These are phyloP conservation scores for Catagonus wagneri DNA, from an alignment of 2,113 vertebrate species.

Conservation along the genomic window DNA sequence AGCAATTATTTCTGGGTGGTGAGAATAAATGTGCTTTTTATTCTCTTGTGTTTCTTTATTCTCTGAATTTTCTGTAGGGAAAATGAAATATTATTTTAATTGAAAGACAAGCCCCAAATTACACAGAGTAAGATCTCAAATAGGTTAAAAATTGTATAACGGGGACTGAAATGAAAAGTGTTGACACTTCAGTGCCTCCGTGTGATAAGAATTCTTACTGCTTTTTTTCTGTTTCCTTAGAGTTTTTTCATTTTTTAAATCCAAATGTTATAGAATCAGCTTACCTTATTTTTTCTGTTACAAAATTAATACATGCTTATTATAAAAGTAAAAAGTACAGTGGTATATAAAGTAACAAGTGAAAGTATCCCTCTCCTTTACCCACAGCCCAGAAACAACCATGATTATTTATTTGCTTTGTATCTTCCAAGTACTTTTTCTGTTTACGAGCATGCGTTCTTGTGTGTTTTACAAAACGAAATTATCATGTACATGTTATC, in stretches of 20 bases:
- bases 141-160: not conserved
- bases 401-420: slow-evolving; percentile 32
- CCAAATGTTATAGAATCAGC: not conserved
- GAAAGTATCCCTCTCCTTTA: slow-evolving; percentile 25
- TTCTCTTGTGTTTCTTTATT: not conserved
- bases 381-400: not conserved
- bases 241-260: not conserved
- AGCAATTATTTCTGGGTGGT: not conserved
- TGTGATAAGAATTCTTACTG: not conserved
- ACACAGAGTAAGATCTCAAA: not conserved
- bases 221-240: not conserved
- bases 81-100: not conserved
- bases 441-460: not conserved
- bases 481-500: not conserved
- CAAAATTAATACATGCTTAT: not conserved
- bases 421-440: not conserved
- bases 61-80: not conserved
- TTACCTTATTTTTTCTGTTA: not conserved
- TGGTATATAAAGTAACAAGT: not conserved
- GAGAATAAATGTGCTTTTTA: not conserved
- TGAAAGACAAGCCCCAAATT: slow-evolving; percentile 8
- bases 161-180: not conserved
- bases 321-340: not conserved
- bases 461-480: slow-evolving; percentile 27
- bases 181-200: not conserved